phyloP scores from a whole-genome alignment of 2,113 vertebrate species.

The cat (Felis catus) region DNA sequence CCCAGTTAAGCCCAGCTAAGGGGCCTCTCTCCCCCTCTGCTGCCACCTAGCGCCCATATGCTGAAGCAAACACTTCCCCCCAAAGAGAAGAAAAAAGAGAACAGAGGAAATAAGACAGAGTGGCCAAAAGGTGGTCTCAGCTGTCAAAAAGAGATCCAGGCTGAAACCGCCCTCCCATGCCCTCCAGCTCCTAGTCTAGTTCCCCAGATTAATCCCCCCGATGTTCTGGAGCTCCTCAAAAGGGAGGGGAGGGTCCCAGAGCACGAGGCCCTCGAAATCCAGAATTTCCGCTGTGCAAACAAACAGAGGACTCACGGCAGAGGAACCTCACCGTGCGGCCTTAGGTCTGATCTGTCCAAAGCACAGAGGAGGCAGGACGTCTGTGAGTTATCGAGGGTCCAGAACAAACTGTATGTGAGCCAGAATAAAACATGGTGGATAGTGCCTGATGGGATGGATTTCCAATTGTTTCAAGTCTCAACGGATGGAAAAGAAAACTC shows the following conservation, averaged over 20 bases:
- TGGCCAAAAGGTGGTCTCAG: accelerated
- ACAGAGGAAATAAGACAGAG: neutral
- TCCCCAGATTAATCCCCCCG: accelerated
- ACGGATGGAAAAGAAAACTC: accelerated
- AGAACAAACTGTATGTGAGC: accelerated
- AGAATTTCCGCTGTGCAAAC: accelerated
- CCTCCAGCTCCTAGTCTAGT: accelerated
- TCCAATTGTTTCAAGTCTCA: neutral
- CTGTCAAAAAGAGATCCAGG: neutral
- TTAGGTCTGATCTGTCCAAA: neutral
- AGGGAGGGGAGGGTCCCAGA: neutral
- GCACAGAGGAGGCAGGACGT: accelerated
- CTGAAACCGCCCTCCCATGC: no score
- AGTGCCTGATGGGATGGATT: no score
- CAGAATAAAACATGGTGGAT: accelerated
- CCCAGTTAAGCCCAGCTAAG: neutral
- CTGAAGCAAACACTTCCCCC: neutral
- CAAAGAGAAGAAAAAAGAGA: neutral
- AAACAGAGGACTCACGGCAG: accelerated
- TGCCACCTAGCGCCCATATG: neutral
- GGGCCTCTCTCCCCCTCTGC: neutral
- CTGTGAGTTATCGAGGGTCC: accelerated
- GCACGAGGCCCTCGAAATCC: neutral
- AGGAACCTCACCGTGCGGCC: accelerated
- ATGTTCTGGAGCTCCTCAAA: neutral